A percentile compares a stretch with the other conserved stretches of the same genome.
Evolutionary conservation across 1,140 invertebrate species (phyloP).

Genomic region (Maniola jurtina): DNA sequence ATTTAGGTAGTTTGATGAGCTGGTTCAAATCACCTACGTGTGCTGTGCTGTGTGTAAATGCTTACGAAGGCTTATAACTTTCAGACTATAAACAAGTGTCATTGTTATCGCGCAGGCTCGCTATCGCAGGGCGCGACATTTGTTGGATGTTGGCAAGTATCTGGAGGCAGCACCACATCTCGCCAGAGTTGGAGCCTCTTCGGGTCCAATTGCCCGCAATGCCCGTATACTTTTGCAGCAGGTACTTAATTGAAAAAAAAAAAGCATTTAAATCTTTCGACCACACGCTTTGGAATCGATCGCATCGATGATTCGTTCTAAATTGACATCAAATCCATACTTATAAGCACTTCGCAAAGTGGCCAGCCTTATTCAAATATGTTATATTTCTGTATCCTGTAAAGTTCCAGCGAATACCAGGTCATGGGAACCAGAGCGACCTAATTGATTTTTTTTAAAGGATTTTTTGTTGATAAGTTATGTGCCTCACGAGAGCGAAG

Average conservation of each 20-base stretch:
- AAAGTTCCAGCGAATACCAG: neutral
- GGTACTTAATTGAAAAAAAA: slow-evolving; percentile 2
- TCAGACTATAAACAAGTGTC: neutral
- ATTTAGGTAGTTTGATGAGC: too few relatives aligned
- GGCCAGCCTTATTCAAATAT: neutral
- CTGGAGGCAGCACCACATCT: slow-evolving; percentile 45
- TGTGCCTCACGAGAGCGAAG: too few relatives aligned
- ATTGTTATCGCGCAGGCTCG: slow-evolving; percentile 33
- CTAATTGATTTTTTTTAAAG: too few relatives aligned
- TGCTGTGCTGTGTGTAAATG: too few relatives aligned
- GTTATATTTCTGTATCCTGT: neutral
- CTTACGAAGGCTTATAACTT: neutral
- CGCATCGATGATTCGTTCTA: too few relatives aligned
- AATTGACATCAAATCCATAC: too few relatives aligned
- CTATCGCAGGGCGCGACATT: slow-evolving; percentile 36
- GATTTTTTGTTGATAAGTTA: too few relatives aligned
- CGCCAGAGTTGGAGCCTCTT: slow-evolving; percentile 41
- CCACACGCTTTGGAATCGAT: too few relatives aligned
- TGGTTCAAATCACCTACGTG: too few relatives aligned
- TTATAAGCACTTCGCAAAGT: too few relatives aligned
- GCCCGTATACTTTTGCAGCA: slow-evolving; percentile 37
- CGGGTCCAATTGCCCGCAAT: slow-evolving; percentile 17
- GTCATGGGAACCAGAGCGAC: neutral
- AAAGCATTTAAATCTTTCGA: neutral
- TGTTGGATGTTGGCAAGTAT: slow-evolving; percentile 35